Conservation (phyloP, 2,113 vertebrate genomes). For the Muscicapa adusta region DNA sequence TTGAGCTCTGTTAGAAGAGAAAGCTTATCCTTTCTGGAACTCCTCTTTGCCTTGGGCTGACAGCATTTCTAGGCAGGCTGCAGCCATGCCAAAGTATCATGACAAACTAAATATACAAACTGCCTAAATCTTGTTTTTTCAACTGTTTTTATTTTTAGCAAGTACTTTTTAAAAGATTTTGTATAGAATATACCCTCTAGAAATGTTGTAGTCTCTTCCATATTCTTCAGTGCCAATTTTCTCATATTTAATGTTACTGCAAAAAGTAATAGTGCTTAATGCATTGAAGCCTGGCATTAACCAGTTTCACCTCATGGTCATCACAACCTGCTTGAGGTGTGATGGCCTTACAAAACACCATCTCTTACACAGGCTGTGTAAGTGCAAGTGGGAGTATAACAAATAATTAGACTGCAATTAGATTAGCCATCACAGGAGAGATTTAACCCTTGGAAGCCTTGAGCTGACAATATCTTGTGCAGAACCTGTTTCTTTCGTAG, state of each 20-base stretch:
- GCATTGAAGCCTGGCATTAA: neutral
- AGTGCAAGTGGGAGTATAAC: neutral
- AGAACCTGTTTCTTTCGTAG: neutral
- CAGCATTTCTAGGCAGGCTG: neutral
- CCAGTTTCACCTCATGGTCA: neutral
- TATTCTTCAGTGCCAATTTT: neutral
- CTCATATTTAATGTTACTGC: neutral
- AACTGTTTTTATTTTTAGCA: neutral
- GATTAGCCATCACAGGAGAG: neutral
- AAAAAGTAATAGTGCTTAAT: neutral
- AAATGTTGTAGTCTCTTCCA: neutral
- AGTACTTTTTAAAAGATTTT: neutral
- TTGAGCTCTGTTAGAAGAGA: neutral
- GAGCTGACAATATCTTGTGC: neutral
- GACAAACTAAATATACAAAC: neutral
- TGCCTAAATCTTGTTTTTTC: neutral
- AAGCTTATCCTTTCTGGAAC: neutral
- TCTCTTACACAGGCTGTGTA: neutral
- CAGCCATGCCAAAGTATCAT: neutral
- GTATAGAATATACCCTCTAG: neutral
- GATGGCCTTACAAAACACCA: neutral
- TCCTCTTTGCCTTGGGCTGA: neutral
- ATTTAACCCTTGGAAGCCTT: neutral
- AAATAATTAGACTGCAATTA: neutral
- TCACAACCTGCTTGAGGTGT: neutral